Evolutionary conservation across 2,888 invertebrate species (phyloP).

Genomic region (Brachyopa scutellaris): DNA sequence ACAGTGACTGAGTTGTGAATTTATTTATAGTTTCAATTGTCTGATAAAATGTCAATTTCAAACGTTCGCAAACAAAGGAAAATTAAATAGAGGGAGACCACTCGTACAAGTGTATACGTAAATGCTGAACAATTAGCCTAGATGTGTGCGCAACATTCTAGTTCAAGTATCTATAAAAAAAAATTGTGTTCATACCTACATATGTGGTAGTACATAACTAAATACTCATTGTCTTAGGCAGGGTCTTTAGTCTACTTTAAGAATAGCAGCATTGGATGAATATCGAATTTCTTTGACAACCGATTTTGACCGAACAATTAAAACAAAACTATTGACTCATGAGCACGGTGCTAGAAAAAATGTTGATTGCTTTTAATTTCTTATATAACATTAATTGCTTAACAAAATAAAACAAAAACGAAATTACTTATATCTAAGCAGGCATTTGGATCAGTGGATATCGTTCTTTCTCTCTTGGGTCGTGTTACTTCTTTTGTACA

Average conservation of each 20-base stretch:
- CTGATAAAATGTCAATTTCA: conserved; percentile 55
- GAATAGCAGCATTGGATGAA: conserved; percentile 25
- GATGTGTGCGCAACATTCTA: conserved; percentile 62
- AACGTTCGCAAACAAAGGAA: conserved; percentile 36
- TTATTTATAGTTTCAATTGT: conserved; percentile 55
- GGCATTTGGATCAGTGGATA: not conserved
- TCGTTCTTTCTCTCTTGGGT: no score
- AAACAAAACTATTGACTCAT: no score
- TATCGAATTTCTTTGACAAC: conserved; percentile 14
- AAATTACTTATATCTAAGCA: not conserved
- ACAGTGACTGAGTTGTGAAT: conserved; percentile 23
- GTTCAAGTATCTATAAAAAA: conserved; percentile 32
- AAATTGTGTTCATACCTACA: no score
- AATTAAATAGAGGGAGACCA: not conserved
- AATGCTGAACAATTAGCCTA: conserved; percentile 48
- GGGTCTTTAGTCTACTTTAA: conserved; percentile 10
- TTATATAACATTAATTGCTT: no score
- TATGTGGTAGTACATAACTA: not conserved
- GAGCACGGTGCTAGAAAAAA: no score
- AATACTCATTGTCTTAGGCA: not conserved
- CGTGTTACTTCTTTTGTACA: no score
- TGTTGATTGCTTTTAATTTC: no score
- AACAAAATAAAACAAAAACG: not conserved
- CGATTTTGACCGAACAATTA: not conserved
- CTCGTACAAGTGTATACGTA: not conserved